phyloP scores from a whole-genome alignment of 1,140 invertebrate species.

The Aricia agestis region DNA sequence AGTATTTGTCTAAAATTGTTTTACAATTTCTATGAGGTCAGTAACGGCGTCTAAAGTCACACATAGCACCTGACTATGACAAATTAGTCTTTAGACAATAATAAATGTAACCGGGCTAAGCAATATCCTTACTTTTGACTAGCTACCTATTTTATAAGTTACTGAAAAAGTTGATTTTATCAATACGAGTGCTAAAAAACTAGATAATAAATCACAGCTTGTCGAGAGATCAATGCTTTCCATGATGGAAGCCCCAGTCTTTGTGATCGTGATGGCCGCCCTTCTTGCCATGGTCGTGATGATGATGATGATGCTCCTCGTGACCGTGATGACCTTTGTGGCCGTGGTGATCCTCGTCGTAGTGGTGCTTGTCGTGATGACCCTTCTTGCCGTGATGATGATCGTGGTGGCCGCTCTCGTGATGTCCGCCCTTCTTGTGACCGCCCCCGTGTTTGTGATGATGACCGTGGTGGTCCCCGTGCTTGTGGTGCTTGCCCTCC shows the following conservation, averaged over 20 bases:
- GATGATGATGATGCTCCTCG: slow-evolving; percentile 62
- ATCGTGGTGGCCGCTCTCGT: slow-evolving; percentile 55
- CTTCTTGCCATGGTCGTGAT: slow-evolving; percentile 64
- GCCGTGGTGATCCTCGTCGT: slow-evolving; percentile 57
- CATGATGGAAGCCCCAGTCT: slow-evolving; percentile 66
- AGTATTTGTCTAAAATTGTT: too few species aligned
- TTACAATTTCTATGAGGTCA: neutral
- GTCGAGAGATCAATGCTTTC: slow-evolving; percentile 54
- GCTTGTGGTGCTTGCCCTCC: slow-evolving; percentile 65
- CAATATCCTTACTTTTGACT: slow-evolving; percentile 1
- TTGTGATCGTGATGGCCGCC: slow-evolving; percentile 59
- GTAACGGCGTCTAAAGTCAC: neutral
- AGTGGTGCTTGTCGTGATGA: slow-evolving; percentile 63
- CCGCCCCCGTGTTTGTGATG: slow-evolving; percentile 53
- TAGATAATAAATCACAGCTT: slow-evolving; percentile 52
- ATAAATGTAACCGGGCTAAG: neutral
- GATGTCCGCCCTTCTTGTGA: slow-evolving; percentile 66
- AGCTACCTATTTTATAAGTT: neutral
- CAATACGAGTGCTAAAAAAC: slow-evolving; percentile 12
- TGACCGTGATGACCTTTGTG: slow-evolving; percentile 64
- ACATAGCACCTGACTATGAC: neutral
- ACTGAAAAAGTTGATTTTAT: slow-evolving; percentile 2
- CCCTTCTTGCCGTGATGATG: slow-evolving; percentile 58
- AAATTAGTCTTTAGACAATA: neutral
- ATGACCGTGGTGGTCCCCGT: slow-evolving; percentile 61